phyloP scores from a whole-genome alignment of 2,888 invertebrate genomes.

The Metacarcinus magister region DNA sequence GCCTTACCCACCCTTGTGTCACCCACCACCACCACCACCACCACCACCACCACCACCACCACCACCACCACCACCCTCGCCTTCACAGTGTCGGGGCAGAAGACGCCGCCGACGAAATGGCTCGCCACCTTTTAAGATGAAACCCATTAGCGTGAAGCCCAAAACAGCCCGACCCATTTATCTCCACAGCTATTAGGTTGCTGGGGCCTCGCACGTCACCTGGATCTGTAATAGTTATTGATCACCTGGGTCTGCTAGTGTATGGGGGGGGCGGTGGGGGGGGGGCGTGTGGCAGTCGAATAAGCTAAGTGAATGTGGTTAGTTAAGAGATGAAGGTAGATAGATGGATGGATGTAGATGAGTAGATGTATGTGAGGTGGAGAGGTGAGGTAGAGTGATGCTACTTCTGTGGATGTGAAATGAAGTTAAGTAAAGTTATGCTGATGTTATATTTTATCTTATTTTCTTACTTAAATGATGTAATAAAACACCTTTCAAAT shows the following conservation, averaged over 20 bases:
- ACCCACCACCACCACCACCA: neutral
- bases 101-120: constrained; percentile 1
- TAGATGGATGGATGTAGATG: neutral
- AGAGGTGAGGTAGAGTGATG: neutral
- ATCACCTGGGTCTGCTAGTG: neutral
- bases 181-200: neutral
- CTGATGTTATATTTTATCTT: neutral
- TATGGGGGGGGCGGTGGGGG: neutral
- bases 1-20: neutral
- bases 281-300: neutral
- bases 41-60: neutral
- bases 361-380: neutral
- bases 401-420: neutral
- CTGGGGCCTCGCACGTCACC: neutral
- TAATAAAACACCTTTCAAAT: neutral
- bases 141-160: constrained; percentile 5
- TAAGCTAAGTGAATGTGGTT: constrained; percentile 16
- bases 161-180: constrained; percentile 34
- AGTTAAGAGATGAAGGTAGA: constrained; percentile 18
- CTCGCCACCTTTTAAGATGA: constrained; percentile 43
- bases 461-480: neutral
- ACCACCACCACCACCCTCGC: neutral
- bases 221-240: constrained; percentile 6
- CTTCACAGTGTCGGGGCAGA: neutral
- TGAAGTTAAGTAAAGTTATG: neutral